Conservation (phyloP, 2,797 vertebrate species). For the Pseudocheirus occidentalis region DNA sequence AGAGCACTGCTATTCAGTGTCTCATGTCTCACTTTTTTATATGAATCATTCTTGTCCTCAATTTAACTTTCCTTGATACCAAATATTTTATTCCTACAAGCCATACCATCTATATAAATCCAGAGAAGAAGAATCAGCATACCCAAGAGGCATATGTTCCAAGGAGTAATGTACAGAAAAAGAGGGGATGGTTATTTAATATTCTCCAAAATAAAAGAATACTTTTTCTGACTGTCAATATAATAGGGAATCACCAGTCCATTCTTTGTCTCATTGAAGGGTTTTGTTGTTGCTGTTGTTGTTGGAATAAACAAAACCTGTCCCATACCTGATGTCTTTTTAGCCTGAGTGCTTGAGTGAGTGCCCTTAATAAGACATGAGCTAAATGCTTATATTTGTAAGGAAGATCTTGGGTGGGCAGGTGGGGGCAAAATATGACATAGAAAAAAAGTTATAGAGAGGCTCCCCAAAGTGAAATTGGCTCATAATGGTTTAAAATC, state of each 20-base stretch:
- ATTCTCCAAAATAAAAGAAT: background rate
- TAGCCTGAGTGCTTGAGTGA: background rate
- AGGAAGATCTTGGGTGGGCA: background rate
- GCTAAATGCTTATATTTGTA: background rate
- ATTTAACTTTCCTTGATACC: slow-evolving; percentile 42
- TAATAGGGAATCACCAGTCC: background rate
- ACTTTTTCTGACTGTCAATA: background rate
- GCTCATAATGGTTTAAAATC: background rate
- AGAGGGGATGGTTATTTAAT: background rate
- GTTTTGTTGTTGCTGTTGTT: background rate
- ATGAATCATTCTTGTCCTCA: background rate
- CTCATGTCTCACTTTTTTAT: background rate
- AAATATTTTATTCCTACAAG: slow-evolving; percentile 59
- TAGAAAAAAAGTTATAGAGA: background rate
- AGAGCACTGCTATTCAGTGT: background rate
- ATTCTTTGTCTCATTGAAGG: background rate
- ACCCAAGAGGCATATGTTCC: background rate
- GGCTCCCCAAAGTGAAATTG: background rate
- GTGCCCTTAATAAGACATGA: background rate
- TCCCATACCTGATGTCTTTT: background rate
- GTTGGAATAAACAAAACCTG: background rate
- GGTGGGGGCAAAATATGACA: background rate
- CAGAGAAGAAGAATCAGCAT: background rate
- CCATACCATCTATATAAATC: background rate
- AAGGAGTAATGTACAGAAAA: background rate